A percentile compares a stretch with the other conserved stretches of the same genome.
Evolutionary conservation across 2,113 vertebrate species (phyloP).

Genomic region (Micronycteris hirsuta): DNA sequence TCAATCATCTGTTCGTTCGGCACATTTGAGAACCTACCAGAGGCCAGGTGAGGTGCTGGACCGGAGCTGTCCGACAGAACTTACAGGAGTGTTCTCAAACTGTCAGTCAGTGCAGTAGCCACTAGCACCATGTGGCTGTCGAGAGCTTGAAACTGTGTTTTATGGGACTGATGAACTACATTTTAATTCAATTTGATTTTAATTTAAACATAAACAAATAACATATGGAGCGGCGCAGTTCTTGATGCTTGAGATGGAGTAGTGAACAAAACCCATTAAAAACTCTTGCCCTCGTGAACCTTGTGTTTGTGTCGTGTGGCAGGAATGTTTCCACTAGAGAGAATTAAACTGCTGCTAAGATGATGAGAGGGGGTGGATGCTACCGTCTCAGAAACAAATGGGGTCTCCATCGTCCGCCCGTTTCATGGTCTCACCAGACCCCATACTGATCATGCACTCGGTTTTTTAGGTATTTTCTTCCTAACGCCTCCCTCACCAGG

Average conservation of each 20-base stretch:
- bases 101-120: not conserved
- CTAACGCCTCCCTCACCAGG: not conserved
- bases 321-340: not conserved
- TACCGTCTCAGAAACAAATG: not conserved
- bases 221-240: not conserved
- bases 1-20: not conserved
- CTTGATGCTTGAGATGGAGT: not conserved
- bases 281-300: not conserved
- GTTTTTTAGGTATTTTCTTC: not conserved
- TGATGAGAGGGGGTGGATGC: not conserved
- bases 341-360: not conserved
- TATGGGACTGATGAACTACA: not conserved
- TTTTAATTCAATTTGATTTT: not conserved
- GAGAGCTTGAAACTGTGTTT: not conserved
- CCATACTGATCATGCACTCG: not conserved
- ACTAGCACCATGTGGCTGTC: fast-evolving
- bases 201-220: not conserved
- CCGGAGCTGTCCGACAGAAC: fast-evolving
- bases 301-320: not conserved
- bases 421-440: not conserved
- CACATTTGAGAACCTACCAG: no score
- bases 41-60: not conserved
- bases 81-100: not conserved
- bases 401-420: not conserved
- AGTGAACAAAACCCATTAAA: not conserved